phyloP scores from a whole-genome alignment of 2,888 invertebrate species.

The Nomada goodeniana region DNA sequence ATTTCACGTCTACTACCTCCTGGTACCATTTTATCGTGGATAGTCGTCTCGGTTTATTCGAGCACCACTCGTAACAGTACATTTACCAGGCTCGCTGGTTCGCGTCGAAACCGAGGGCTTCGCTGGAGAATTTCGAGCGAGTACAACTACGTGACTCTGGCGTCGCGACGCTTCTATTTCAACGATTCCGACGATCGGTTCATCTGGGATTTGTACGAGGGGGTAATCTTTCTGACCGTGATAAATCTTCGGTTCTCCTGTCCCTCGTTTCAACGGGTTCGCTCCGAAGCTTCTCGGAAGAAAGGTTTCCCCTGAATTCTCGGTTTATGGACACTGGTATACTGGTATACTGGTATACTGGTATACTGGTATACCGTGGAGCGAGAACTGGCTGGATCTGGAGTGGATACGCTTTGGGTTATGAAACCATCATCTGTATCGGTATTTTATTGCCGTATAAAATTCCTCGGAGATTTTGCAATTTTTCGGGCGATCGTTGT shows the following conservation, averaged over 20 bases:
- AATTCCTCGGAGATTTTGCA: too few species aligned
- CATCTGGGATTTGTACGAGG: conserved; percentile 39
- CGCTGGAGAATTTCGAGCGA: conserved; percentile 41
- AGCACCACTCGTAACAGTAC: conserved; percentile 54
- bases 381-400: background rate
- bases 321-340: background rate
- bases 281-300: too few species aligned
- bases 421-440: too few species aligned
- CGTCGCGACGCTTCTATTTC: conserved; percentile 25
- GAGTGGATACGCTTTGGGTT: background rate
- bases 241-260: background rate
- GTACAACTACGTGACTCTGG: conserved; percentile 43
- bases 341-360: too few species aligned
- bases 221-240: conserved; percentile 16
- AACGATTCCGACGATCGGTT: conserved; percentile 35
- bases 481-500: too few species aligned
- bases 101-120: conserved; percentile 22
- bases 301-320: background rate
- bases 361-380: background rate
- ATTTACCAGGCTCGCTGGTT: conserved; percentile 60
- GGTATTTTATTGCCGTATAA: too few species aligned
- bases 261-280: background rate
- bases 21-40: conserved; percentile 56
- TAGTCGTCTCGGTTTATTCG: conserved; percentile 47
- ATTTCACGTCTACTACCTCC: conserved; percentile 47